A percentile compares a stretch with the other conserved stretches of the same genome.
Evolutionary conservation across 2,797 vertebrate species (phyloP).

Genomic region (Luscinia megarhynchos): DNA sequence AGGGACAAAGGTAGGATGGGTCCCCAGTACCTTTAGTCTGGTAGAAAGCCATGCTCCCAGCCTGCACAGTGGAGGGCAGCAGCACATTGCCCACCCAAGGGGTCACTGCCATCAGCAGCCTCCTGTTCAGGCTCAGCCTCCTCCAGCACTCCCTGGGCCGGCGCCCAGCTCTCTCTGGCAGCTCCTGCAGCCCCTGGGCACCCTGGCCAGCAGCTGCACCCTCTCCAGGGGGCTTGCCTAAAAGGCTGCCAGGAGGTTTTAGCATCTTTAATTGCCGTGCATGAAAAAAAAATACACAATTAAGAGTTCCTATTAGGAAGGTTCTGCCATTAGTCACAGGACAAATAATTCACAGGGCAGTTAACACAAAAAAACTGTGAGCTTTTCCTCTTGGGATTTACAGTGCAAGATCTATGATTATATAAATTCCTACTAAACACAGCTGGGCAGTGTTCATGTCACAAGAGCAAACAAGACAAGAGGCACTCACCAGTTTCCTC

Average conservation of each 20-base stretch:
- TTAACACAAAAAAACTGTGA: neutral
- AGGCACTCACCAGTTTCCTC: conserved; percentile 48
- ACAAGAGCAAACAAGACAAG: neutral
- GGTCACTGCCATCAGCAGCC: conserved; percentile 80
- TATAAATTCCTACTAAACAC: neutral
- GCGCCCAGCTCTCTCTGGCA: neutral
- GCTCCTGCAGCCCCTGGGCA: neutral
- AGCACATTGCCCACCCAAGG: conserved; percentile 88
- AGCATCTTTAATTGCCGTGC: neutral
- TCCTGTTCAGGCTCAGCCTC: conserved; percentile 55
- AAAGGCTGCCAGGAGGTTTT: neutral
- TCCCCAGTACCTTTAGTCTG: conserved; percentile 55
- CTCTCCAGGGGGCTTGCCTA: neutral
- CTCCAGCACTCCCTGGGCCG: neutral
- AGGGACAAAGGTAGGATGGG: neutral
- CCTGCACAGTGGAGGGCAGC: conserved; percentile 40
- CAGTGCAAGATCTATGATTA: neutral
- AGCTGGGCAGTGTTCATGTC: neutral
- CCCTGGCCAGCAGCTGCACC: neutral
- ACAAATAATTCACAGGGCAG: neutral
- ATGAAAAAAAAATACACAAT: neutral
- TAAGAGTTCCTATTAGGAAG: neutral
- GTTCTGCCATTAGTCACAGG: neutral
- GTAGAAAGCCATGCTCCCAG: neutral
- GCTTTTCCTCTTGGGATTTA: neutral